Conservation (phyloP, 2,797 vertebrate species). For the Acrossocheilus wenchowensis region DNA sequence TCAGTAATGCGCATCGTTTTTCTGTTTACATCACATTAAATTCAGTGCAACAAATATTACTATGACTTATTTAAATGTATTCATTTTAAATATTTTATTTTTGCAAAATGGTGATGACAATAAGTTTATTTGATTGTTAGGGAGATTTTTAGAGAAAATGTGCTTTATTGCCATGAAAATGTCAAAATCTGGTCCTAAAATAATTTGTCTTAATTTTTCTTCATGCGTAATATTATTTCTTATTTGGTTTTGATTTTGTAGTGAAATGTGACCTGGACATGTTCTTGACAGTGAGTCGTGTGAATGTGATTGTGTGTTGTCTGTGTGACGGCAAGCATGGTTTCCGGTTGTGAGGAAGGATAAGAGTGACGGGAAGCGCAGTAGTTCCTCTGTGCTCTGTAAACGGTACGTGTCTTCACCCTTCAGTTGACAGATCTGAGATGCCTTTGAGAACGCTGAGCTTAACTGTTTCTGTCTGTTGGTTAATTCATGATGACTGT, state of each 20-base stretch:
- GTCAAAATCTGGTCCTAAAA: not conserved
- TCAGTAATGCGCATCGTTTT: not conserved
- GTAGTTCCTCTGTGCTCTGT: not conserved
- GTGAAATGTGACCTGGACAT: slow-evolving; percentile 13
- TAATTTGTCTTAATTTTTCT: not conserved
- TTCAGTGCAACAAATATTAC: not conserved
- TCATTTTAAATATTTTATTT: not conserved
- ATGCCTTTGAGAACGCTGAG: slow-evolving; percentile 9
- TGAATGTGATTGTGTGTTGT: not conserved
- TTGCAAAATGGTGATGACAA: not conserved
- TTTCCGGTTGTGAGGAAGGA: not conserved
- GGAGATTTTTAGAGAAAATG: no score
- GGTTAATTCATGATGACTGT: not conserved
- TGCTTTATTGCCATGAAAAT: slow-evolving; percentile 3
- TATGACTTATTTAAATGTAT: not conserved
- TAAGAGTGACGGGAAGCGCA: not conserved
- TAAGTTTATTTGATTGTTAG: no score
- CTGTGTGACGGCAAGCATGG: not conserved
- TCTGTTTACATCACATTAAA: not conserved
- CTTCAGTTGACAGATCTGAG: not conserved
- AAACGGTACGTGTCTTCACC: slow-evolving; percentile 1
- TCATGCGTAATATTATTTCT: not conserved
- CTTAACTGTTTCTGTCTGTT: not conserved
- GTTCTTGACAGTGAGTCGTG: not conserved
- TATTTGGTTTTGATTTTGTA: not conserved